Base-by-base conservation (phyloP, 2,888 invertebrate genomes). In the Drosophila macrospina region DNA sequence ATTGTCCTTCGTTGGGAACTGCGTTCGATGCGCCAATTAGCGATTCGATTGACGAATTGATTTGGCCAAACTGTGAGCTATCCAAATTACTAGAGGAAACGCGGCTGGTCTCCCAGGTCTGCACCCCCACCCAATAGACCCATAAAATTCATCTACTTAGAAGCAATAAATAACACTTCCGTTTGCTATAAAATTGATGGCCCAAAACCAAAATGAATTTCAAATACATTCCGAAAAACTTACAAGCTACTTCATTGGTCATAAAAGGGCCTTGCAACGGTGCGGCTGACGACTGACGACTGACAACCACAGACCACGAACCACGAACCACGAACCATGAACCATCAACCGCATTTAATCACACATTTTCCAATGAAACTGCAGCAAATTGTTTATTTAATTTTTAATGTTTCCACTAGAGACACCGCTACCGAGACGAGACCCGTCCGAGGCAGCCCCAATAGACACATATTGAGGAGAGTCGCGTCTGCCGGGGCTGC, bases 331-430 rank as follows among this genome's bases (percentile, higher is more conserved):
- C 24, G 39, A 59, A 37, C 41, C 52, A 52, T 36, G 42, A 48
- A 55, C 70, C 71, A 54, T 61, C 65, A 75, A 79, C 69, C 74
- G 69, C 87, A 86, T 80, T 86, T 86, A 86, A 88, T 88, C 87
- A 85, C 85, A 88, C 75, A 87, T 84, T 88, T 86, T 86, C 89
- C 86, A 78, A 84, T 82, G 86, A 86, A 86, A 86, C 80, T 86
- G 70, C 87, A 72, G 81, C 88, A 88, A 88, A 88, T 88, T 86
- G 86, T 86, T 86, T 86, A 88, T 86, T 86, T 86, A 87, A 88
- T 86, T 88, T 86, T 88, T 86, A 86, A 86, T 86, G 89, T 83
- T 72, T 63, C 69, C 69, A 39, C 57, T 45, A 41, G 59, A 66
- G 63, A 16, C 41, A 56, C 24, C 28, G 57, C 50, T 20, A 48